Base-by-base conservation (phyloP, 2,888 invertebrate species). In the Cabera pusaria region DNA sequence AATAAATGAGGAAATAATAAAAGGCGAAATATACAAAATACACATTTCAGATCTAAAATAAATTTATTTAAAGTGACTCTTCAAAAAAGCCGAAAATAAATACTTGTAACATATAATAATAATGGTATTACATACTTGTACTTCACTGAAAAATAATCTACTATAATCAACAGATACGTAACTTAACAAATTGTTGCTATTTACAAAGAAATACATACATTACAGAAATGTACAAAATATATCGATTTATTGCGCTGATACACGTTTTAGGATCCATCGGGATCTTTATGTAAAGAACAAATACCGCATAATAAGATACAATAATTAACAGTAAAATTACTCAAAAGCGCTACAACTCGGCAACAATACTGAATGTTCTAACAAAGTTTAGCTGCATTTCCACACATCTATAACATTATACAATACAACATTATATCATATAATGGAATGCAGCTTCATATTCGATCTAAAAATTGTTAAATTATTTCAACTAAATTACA, bases 1-100 rank as follows among this genome's bases (percentile, higher is more conserved):
- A n/a, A n/a, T n/a, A n/a, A n/a, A n/a, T n/a, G n/a, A n/a, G n/a
- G n/a, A n/a, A n/a, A n/a, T n/a, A n/a, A n/a, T n/a, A n/a, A n/a
- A n/a, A n/a, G n/a, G n/a, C n/a, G n/a, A n/a, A n/a, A n/a, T n/a
- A n/a, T n/a, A n/a, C n/a, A 31, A 24, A 16, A 11, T 55, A 73
- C 77, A 81, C 64, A 60, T 62, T 55, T 63, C 77, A 82, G 78
- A 81, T 83, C 78, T 76, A 77, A 73, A 68, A 67, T 69, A 71
- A 56, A 50, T 83, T 78, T 83, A 82, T 76, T n/a, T 80, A 60
- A 58, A 54, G 59, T 38, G 32, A 60, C 58, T 59, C 54, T 56
- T 63, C 53, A 51, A 49, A 61, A 59, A 68, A 73, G 68, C 65
- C 64, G 70, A 64, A 71, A 72, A 74, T 74, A 72, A 77, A 74